Percentiles rank a stretch among this genome's conserved stretches.
Conservation (phyloP, 1,140 invertebrate genomes). For the Panagrolaimus sp. region DNA sequence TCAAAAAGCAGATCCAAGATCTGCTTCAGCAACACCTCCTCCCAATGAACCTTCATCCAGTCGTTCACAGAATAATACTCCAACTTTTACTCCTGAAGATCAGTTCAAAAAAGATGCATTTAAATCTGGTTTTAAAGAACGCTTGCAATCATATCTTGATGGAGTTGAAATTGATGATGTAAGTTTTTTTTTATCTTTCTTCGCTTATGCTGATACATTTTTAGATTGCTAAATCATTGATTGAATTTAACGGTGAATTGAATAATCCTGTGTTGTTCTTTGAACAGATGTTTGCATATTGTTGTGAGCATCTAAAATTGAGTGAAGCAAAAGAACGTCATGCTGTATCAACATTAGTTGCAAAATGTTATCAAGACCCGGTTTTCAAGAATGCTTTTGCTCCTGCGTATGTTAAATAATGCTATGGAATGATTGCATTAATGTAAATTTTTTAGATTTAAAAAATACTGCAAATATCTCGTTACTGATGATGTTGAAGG, state of each 20-base stretch:
- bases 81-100: neutral
- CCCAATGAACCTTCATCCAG: neutral
- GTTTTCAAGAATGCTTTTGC: neutral
- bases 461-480: neutral
- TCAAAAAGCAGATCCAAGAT: neutral
- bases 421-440: no score
- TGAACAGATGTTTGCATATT: neutral
- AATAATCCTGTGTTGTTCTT: slow-evolving; percentile 8
- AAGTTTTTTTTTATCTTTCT: neutral
- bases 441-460: slow-evolving; percentile 2
- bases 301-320: neutral
- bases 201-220: neutral
- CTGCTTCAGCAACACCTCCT: neutral
- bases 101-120: neutral
- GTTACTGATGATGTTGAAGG: neutral
- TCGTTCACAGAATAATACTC: neutral
- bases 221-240: neutral
- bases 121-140: neutral
- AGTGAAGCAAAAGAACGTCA: neutral
- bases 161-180: neutral
- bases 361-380: neutral
- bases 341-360: neutral
- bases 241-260: neutral
- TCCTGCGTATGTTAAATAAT: neutral
- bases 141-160: neutral